phyloP scores from a whole-genome alignment of 1,140 invertebrate species.

The Bombus waltoni region DNA sequence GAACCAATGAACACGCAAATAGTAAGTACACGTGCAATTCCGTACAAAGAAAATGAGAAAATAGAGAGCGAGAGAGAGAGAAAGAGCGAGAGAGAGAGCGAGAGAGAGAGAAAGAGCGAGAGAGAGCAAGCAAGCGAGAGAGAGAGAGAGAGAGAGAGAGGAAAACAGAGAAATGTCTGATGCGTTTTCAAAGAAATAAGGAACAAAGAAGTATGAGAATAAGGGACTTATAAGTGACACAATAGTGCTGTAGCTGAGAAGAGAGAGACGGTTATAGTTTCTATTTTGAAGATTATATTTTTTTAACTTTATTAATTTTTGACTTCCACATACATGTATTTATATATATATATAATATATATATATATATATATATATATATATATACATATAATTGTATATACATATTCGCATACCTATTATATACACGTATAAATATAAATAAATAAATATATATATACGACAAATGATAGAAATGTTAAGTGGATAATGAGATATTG shows the following conservation, averaged over 20 bases:
- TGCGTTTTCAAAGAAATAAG: constrained; percentile 56
- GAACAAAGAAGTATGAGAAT: constrained; percentile 37
- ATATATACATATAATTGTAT: constrained; percentile 54
- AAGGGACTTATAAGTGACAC: constrained; percentile 60
- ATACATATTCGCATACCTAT: constrained; percentile 57
- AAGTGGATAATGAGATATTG: constrained; percentile 17
- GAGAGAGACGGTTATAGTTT: constrained; percentile 74
- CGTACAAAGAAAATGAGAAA: constrained; percentile 58
- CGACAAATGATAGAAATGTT: constrained; percentile 48
- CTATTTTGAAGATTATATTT: constrained; percentile 77
- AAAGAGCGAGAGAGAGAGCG: not conserved
- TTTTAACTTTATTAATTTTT: constrained; percentile 77
- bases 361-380: constrained; percentile 23
- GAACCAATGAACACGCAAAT: constrained; percentile 34
- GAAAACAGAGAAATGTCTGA: constrained; percentile 58
- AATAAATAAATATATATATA: constrained; percentile 38
- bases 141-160: not conserved
- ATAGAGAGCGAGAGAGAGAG: constrained; percentile 5
- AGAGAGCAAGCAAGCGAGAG: not conserved
- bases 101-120: not conserved
- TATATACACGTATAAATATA: constrained; percentile 51
- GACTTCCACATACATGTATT: constrained; percentile 69
- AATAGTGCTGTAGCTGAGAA: constrained; percentile 67
- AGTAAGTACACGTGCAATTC: constrained; percentile 45
- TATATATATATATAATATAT: not conserved